Evolutionary conservation across 2,113 vertebrate species (phyloP).

Genomic region (Phaetusa simplex): DNA sequence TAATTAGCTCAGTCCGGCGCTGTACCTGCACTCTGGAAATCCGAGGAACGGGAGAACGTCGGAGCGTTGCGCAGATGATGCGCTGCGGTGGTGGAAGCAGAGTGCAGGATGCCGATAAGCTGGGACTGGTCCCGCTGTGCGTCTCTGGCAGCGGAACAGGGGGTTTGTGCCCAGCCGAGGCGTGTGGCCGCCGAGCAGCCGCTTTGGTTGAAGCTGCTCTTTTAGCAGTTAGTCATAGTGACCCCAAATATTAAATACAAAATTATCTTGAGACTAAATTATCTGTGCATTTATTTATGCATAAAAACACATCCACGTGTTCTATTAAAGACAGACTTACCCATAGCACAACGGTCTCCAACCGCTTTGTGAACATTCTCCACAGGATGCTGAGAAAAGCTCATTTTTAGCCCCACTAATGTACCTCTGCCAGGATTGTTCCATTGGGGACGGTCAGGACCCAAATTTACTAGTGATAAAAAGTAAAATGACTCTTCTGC

Average conservation of each 20-base stretch:
- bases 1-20: background rate
- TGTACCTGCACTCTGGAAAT: accelerated
- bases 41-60: background rate
- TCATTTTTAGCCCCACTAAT: background rate
- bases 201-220: background rate
- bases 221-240: background rate
- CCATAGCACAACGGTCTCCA: accelerated
- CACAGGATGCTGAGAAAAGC: background rate
- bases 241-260: background rate
- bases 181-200: accelerated
- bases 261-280: background rate
- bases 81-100: background rate
- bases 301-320: background rate
- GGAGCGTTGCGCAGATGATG: accelerated
- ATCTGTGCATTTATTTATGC: background rate
- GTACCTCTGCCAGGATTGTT: background rate
- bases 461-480: background rate
- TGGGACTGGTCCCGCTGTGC: too few relatives aligned
- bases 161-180: background rate
- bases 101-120: accelerated
- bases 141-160: accelerated
- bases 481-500: background rate
- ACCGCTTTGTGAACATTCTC: background rate
- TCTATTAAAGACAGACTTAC: background rate
- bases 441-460: background rate